Conservation (phyloP, 2,888 invertebrate genomes). For the Agonopterix heracliana region DNA sequence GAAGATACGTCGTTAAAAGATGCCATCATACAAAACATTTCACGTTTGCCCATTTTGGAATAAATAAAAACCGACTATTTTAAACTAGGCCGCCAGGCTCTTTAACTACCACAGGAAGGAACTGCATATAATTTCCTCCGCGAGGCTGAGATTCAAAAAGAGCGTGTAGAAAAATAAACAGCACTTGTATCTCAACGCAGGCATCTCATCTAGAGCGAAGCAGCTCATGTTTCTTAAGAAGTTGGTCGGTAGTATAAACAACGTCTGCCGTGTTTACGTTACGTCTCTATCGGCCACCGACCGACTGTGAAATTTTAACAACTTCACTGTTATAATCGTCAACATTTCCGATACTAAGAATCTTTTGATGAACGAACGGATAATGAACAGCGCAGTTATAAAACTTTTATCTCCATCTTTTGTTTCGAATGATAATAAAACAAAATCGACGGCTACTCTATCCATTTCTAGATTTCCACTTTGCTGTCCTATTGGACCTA, state of each 20-base stretch:
- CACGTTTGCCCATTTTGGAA: no score
- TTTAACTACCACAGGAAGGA: neutral
- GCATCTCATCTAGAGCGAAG: conserved; percentile 58
- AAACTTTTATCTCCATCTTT: no score
- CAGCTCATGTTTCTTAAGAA: conserved; percentile 59
- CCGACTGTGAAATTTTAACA: conserved; percentile 37
- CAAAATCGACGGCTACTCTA: no score
- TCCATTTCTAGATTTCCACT: no score
- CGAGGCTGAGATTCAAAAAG: conserved; percentile 38
- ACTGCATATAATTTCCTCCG: conserved; percentile 52
- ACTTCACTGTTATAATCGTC: conserved; percentile 16
- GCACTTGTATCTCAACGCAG: conserved; percentile 62
- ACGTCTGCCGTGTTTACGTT: conserved; percentile 49
- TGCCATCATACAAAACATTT: no score
- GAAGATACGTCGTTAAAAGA: no score
- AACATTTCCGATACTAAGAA: no score
- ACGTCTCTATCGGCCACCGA: conserved; percentile 31
- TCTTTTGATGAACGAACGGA: neutral
- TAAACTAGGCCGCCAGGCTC: no score
- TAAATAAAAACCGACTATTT: no score
- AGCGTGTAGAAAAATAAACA: conserved; percentile 60
- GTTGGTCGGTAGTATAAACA: conserved; percentile 55
- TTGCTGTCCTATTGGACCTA: no score
- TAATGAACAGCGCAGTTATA: neutral
- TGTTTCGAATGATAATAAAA: no score